A percentile compares a stretch with the other conserved stretches of the same genome.
Conservation (phyloP, 2,113 vertebrate species). For the Corythaeola cristata region DNA sequence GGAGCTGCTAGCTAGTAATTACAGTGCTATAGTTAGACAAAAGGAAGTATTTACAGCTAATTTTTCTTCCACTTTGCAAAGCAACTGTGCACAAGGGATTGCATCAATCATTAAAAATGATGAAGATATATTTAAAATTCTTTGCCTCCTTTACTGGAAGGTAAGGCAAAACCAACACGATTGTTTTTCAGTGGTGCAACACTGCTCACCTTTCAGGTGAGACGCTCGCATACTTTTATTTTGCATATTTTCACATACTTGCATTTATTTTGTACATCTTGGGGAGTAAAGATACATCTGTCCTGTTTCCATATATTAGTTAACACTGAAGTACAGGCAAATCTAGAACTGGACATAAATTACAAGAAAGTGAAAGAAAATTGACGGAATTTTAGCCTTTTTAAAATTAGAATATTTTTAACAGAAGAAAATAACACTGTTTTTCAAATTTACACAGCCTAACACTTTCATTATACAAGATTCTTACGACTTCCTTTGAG, state of each 20-base stretch:
- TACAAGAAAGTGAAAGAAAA: background rate
- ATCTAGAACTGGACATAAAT: background rate
- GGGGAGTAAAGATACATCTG: background rate
- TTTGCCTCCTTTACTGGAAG: background rate
- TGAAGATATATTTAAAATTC: background rate
- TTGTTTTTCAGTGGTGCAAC: background rate
- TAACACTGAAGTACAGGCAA: background rate
- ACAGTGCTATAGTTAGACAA: constrained; percentile 37
- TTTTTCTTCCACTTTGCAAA: background rate
- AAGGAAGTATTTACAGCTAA: background rate
- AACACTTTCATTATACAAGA: background rate
- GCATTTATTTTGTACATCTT: background rate
- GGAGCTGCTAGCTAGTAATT: constrained; percentile 43
- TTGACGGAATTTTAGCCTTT: background rate
- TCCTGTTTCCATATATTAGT: background rate
- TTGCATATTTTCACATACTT: too few species aligned
- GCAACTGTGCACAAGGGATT: background rate
- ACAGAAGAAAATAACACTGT: background rate
- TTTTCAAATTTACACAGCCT: background rate
- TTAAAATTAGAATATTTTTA: background rate
- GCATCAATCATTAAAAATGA: background rate
- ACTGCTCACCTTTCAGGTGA: background rate
- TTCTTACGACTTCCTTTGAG: background rate
- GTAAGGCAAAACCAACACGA: background rate
- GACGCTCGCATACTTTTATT: background rate